phyloP scores from a whole-genome alignment of 2,797 vertebrate genomes.

The Trematomus bernacchii region DNA sequence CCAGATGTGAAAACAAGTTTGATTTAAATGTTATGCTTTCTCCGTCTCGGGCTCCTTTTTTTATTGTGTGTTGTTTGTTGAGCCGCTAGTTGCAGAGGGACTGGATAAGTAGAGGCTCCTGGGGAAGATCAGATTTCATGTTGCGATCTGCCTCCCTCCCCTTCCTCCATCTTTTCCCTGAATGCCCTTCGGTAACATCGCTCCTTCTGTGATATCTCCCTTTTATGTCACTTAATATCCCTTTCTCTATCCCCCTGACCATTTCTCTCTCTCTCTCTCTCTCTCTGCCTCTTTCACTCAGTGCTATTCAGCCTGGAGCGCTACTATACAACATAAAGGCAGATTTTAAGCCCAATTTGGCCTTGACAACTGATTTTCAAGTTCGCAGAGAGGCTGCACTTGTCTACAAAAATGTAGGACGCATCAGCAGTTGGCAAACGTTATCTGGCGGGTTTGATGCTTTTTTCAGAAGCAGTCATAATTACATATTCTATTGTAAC shows the following conservation, averaged over 20 bases:
- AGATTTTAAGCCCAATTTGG: conserved; percentile 71
- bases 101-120: conserved; percentile 56
- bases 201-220: conserved; percentile 64
- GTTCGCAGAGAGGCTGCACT: conserved; percentile 8
- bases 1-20: conserved; percentile 40
- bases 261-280: conserved; percentile 23
- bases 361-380: conserved; percentile 56
- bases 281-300: conserved; percentile 40
- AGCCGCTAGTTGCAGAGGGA: conserved; percentile 57
- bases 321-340: conserved; percentile 51
- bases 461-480: background rate
- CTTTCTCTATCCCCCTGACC: conserved; percentile 59
- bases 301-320: conserved; percentile 46
- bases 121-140: conserved; percentile 75
- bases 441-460: conserved; percentile 18
- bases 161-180: conserved; percentile 45
- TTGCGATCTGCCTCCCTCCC: conserved; percentile 47
- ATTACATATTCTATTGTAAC: background rate
- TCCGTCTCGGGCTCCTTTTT: conserved; percentile 41
- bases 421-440: background rate
- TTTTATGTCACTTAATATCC: conserved; percentile 76
- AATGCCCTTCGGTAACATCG: conserved; percentile 72
- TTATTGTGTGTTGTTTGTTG: conserved; percentile 68
- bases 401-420: conserved; percentile 8
- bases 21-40: conserved; percentile 25